Evolutionary conservation across 2,888 invertebrate species (phyloP), one percentile per base, ranked within the genome.

Genomic region (Cryptops parisi): DNA sequence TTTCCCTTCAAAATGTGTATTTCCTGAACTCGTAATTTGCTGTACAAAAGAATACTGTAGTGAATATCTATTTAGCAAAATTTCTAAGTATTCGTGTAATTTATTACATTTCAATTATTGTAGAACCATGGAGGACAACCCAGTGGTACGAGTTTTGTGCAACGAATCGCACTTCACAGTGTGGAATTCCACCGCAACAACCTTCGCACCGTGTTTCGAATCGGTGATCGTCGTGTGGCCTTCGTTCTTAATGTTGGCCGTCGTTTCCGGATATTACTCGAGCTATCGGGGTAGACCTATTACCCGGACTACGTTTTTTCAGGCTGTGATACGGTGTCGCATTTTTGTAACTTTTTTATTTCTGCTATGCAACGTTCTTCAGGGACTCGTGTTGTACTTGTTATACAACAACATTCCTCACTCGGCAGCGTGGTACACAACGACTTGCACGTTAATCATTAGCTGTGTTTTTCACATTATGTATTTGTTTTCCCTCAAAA

Each of bases 141-240:
- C 9, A 43, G 15, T 50, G 50, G 50, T 46, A 51, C 21, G 46
- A 9, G 22, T 17, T 12, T n/a, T 56, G 9, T 56, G 56, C 45
- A 48, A 53, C 9, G 48, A 39, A 25, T 22, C 25, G 33, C 47
- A 39, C 15, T 43, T 54, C 19, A 21, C 33, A 3, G 47, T 56
- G 21, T 56, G 56, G 56, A 69, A 74, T 33, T 23, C 27, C 1
- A 6, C 17, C 4, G 33, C 33, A 12, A 48, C 26, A 5, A 40
- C 40, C 39, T 76, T 91, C 62, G 80, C 85, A 53, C 72, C 80
- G 54, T 93, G 91, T 68, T 91, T 91, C 66, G 87, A 89, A 68
- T 80, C 84, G 68, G 69, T 89, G 49, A 81, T 79, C 64, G 73
- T 93, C 39, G 62, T 65, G 67, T 76, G 85, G 61, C 88, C 90